phyloP scores from a whole-genome alignment of 1,140 invertebrate genomes.

The Dufourea novaeangliae region DNA sequence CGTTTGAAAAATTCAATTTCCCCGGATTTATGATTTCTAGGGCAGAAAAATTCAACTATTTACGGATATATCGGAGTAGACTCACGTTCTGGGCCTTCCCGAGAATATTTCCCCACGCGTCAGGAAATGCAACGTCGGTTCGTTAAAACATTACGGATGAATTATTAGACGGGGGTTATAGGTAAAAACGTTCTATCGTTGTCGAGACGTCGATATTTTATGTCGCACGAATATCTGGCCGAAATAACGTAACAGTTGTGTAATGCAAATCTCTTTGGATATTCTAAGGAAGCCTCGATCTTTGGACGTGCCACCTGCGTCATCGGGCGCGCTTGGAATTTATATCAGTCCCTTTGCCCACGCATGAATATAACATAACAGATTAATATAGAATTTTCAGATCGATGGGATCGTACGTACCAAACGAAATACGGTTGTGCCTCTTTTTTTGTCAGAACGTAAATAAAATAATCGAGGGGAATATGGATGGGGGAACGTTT shows the following conservation, averaged over 20 bases:
- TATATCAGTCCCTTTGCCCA: background rate
- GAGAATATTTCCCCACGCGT: background rate
- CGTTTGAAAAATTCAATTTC: too few species aligned
- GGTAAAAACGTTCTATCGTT: background rate
- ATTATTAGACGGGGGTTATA: conserved; percentile 12
- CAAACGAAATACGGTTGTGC: background rate
- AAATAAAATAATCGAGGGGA: conserved; percentile 2
- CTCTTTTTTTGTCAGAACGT: background rate
- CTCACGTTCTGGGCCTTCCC: background rate
- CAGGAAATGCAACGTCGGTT: background rate
- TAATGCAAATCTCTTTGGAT: conserved; percentile 26
- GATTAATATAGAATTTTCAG: conserved; percentile 14
- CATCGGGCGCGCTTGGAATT: conserved; percentile 13
- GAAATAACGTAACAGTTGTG: background rate
- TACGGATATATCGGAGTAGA: background rate
- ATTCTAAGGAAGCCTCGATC: conserved; percentile 15
- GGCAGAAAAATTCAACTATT: background rate
- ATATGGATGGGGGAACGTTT: too few species aligned
- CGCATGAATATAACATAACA: background rate
- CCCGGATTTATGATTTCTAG: too few species aligned
- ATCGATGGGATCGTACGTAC: background rate
- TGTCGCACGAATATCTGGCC: conserved; percentile 17
- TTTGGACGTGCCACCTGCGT: conserved; percentile 17
- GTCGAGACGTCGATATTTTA: conserved; percentile 23
- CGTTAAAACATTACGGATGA: conserved; percentile 17